These are phyloP conservation scores for Megalops atlanticus DNA, from an alignment of 2,113 vertebrate genomes.

Conservation along the genomic window DNA sequence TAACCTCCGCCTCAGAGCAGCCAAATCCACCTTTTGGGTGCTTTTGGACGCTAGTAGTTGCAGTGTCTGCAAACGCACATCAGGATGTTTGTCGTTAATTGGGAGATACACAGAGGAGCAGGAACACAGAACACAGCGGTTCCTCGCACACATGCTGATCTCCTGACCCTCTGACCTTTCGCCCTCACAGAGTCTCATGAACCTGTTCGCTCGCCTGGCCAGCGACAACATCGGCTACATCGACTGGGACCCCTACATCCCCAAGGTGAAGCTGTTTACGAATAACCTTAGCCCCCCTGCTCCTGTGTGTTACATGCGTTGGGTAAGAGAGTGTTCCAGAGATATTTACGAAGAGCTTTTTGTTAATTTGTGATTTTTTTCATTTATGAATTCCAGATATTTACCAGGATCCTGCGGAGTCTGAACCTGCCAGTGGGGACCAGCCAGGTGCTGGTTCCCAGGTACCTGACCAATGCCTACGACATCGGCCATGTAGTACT, in stretches of 20 bases:
- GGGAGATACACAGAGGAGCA: not conserved
- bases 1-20: too few relatives aligned
- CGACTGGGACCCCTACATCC: slow-evolving; percentile 95
- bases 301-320: not conserved
- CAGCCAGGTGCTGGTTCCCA: slow-evolving; percentile 89
- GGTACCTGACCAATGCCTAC: slow-evolving; percentile 90
- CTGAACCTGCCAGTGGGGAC: slow-evolving; percentile 96
- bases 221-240: slow-evolving; percentile 98
- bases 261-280: slow-evolving; percentile 79
- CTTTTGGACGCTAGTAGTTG: too few relatives aligned
- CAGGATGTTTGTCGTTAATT: too few relatives aligned
- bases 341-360: not conserved
- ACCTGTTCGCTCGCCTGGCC: slow-evolving; percentile 93
- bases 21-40: too few relatives aligned
- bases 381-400: slow-evolving; percentile 76
- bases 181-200: slow-evolving; percentile 84
- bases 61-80: not conserved
- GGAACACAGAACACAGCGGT: not conserved
- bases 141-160: not conserved
- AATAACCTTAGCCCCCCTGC: not conserved
- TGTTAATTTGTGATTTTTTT: not conserved
- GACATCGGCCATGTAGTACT: slow-evolving; percentile 93
- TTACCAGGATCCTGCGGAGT: slow-evolving; percentile 93
- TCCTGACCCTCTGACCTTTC: slow-evolving; percentile 22
- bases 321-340: not conserved